Evolutionary conservation across 2,113 vertebrate genomes (phyloP).

Genomic region (Arizona elegans): DNA sequence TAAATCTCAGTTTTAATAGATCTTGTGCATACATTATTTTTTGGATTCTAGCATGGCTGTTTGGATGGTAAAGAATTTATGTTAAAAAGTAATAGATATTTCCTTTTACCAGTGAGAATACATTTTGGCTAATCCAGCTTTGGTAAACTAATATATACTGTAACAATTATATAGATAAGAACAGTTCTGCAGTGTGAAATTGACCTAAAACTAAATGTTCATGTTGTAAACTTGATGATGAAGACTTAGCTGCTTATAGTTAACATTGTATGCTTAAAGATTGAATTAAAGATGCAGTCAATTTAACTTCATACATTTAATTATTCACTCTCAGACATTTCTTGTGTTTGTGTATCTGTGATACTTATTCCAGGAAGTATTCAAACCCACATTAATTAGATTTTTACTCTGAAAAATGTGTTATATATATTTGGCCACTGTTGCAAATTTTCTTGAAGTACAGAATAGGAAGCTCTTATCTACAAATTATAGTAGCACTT

Average conservation of each 20-base stretch:
- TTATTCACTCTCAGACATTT: not conserved
- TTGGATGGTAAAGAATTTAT: not conserved
- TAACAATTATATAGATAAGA: not conserved
- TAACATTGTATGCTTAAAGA: not conserved
- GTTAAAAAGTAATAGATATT: not conserved
- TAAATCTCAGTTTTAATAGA: not conserved
- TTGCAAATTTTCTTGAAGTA: not conserved
- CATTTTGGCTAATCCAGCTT: not conserved
- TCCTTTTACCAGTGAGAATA: not conserved
- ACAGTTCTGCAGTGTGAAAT: not conserved
- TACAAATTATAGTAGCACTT: not conserved
- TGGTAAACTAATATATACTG: not conserved
- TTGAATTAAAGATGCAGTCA: not conserved
- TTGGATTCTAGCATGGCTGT: not conserved
- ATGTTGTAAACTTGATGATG: not conserved
- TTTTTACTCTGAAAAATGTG: not conserved
- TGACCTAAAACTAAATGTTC: not conserved
- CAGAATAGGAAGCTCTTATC: not conserved
- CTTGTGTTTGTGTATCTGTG: not conserved
- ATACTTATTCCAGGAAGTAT: not conserved
- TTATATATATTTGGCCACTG: not conserved
- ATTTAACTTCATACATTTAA: not conserved
- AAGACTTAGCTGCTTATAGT: not conserved
- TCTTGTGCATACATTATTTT: not conserved
- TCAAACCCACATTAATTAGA: not conserved